A percentile compares a stretch with the other conserved stretches of the same genome.
Evolutionary conservation across 2,888 invertebrate species (phyloP).

Genomic region (Eupelmus urozonus): DNA sequence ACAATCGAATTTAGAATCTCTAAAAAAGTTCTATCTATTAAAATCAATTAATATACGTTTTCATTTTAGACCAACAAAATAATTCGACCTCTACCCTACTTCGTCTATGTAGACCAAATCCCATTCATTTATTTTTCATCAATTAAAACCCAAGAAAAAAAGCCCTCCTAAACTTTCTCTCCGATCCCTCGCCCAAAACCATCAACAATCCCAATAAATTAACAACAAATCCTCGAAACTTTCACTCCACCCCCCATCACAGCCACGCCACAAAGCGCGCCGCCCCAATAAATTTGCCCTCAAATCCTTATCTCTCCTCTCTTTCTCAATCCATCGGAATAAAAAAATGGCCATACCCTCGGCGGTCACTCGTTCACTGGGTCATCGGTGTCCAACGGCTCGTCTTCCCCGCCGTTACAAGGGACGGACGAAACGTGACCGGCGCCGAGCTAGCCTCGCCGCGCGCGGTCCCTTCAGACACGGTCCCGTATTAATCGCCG

Average conservation of each 20-base stretch:
- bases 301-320: not conserved
- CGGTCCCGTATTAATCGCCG: constrained; percentile 54
- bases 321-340: not conserved
- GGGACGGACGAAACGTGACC: constrained; percentile 44
- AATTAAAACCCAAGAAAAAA: too few relatives aligned
- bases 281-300: not conserved
- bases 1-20: too few relatives aligned
- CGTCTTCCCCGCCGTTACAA: constrained; percentile 26
- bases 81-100: too few relatives aligned
- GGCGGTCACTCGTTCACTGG: constrained; percentile 4
- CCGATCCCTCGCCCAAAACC: not conserved
- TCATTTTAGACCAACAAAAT: too few relatives aligned
- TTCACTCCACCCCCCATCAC: too few relatives aligned
- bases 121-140: too few relatives aligned
- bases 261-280: not conserved
- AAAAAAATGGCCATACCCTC: constrained; percentile 4
- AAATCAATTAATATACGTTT: too few relatives aligned
- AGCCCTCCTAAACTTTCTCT: too few relatives aligned
- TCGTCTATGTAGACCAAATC: too few relatives aligned
- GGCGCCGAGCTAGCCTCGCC: not conserved
- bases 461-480: not conserved
- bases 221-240: too few relatives aligned
- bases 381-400: constrained; percentile 44
- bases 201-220: too few relatives aligned
- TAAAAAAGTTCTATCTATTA: too few relatives aligned